Base-by-base conservation (phyloP, 1,140 invertebrate species). In the Platyura marginata region DNA sequence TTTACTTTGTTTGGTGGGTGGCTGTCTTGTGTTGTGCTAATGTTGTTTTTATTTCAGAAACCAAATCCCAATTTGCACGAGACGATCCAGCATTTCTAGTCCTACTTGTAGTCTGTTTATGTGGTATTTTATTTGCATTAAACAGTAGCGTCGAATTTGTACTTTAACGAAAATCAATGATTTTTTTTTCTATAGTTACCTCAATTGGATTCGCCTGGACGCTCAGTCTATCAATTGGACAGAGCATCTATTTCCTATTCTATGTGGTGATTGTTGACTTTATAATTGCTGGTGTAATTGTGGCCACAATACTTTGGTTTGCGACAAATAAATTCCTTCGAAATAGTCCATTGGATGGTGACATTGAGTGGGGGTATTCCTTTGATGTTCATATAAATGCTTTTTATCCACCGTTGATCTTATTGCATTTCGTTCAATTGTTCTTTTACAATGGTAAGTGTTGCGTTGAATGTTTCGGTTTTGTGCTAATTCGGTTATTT, bases 381-480 rank as follows among this genome's bases (percentile, higher is more conserved):
- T 98, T 98, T 67, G 95, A 98, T 65, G 89, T 99, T 33, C 95
- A 99, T 67, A 72, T 98, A 44, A 98, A 98, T 69, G 94, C 95
- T 6, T 94, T 94, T 63, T 95, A 98, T 65, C 94, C 95, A 42
- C 75, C 92, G 3, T 69, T 98, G 19, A 80, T 95, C 44, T 77
- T 98, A 49, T 69, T 98, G 25, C 93, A 98, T 63, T 81, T 93
- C 49, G 74, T 96, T 52, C 86, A 93, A 62, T 68, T 95, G 34
- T 75, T 92, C 52, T 77, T 96, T 47, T 91, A 89, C 58, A 77
- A 88, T 58, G 72, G 86, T 90, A 66, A 72, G 72, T 9, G 8
- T 39, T 39, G 20, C 8, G 9, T n/a, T n/a, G 9, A n/a, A 18
- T 5, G 6, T 36, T 11, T 36, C 9, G 9, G 9, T 16, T 6